A percentile compares a stretch with the other conserved stretches of the same genome.
Evolutionary conservation across 2,797 vertebrate genomes (phyloP).

Genomic region (Xenopus petersii): DNA sequence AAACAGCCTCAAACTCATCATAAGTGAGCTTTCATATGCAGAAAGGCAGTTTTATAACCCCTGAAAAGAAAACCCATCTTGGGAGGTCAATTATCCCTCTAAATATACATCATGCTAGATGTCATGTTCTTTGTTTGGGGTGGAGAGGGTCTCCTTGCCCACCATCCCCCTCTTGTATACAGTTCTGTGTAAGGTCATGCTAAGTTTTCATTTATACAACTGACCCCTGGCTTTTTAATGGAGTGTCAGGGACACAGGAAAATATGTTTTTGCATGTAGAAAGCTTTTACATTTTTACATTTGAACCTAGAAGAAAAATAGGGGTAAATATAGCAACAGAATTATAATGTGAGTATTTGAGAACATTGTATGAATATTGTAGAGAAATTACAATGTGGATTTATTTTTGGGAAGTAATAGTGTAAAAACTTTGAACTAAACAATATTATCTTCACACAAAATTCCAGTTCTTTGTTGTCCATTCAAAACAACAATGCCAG

Average conservation of each 20-base stretch:
- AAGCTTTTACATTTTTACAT: too few species aligned
- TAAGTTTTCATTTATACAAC: background rate
- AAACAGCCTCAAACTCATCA: too few species aligned
- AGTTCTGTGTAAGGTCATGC: constrained; percentile 35
- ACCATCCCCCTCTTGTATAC: constrained; percentile 15
- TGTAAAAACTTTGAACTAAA: background rate
- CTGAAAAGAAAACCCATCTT: too few species aligned
- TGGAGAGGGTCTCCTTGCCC: background rate
- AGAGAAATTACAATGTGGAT: too few species aligned
- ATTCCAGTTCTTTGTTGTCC: background rate
- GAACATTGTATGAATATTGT: too few species aligned
- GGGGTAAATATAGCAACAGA: too few species aligned
- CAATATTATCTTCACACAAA: background rate
- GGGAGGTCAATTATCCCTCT: background rate
- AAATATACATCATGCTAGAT: background rate
- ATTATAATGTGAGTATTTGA: too few species aligned
- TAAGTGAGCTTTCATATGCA: too few species aligned
- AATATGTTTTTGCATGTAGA: too few species aligned
- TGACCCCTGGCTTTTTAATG: background rate
- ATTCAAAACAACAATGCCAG: background rate
- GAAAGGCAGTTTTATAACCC: too few species aligned
- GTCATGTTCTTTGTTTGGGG: background rate
- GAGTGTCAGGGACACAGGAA: background rate
- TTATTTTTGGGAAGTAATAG: too few species aligned
- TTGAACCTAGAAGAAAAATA: too few species aligned